These are phyloP conservation scores for Akabosia matsudoensis DNA, from an alignment of 1,140 invertebrate genomes.

Conservation along the genomic window DNA sequence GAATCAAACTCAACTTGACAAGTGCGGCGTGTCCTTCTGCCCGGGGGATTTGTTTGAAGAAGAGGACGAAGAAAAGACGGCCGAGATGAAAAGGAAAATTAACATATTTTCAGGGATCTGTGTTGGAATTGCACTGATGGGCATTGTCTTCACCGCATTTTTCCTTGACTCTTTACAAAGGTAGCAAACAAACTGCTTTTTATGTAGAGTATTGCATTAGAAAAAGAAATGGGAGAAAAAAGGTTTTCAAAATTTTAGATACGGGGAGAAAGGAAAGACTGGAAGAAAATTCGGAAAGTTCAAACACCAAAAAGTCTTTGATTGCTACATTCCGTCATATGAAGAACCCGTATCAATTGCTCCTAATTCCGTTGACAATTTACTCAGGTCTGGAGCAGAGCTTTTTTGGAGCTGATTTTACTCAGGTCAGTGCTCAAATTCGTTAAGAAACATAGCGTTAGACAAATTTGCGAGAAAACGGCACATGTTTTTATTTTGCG, in stretches of 20 bases:
- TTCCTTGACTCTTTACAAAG: slow-evolving; percentile 85
- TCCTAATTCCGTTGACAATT: slow-evolving; percentile 90
- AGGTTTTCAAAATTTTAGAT: too few species aligned
- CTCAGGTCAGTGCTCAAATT: slow-evolving; percentile 64
- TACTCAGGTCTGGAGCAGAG: slow-evolving; percentile 97
- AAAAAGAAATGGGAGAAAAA: too few species aligned
- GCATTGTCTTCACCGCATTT: slow-evolving; percentile 77
- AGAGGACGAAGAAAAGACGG: slow-evolving; percentile 64
- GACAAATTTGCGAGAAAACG: neutral
- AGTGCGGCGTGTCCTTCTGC: slow-evolving; percentile 81
- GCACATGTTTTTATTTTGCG: neutral
- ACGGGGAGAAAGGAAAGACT: slow-evolving; percentile 74
- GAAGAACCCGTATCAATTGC: slow-evolving; percentile 82
- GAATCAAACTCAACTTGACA: slow-evolving; percentile 59
- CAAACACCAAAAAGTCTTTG: slow-evolving; percentile 70
- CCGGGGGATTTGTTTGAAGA: slow-evolving; percentile 58
- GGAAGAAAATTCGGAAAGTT: slow-evolving; percentile 61
- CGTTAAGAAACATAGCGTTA: neutral
- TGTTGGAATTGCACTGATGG: slow-evolving; percentile 76
- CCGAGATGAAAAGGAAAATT: slow-evolving; percentile 75
- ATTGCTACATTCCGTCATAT: slow-evolving; percentile 86
- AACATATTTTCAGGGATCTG: slow-evolving; percentile 86
- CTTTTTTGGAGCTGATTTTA: slow-evolving; percentile 91
- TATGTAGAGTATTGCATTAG: too few species aligned
- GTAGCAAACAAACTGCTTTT: too few species aligned